Evolutionary conservation across 2,113 vertebrate species (phyloP), one percentile per base, ranked within the genome.

Genomic region (Erythrocebus patas): DNA sequence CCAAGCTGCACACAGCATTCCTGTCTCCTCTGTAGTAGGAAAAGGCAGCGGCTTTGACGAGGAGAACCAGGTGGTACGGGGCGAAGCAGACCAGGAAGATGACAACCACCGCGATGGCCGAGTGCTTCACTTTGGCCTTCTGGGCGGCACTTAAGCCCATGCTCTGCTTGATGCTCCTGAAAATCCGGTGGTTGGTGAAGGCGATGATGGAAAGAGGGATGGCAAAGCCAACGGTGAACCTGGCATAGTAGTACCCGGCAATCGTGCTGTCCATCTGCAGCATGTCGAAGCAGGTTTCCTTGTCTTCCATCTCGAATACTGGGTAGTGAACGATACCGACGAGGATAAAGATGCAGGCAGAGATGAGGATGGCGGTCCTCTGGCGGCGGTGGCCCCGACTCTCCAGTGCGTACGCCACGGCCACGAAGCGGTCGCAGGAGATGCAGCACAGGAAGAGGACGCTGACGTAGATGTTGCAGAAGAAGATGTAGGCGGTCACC

Each of bases 401-500:
- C 98, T 99, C 99, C 95, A 99, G 84, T 1, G 99, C 98, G 0
- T 99, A 99, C 40, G 97, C 99, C 80, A 99, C 93, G 0, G 99
- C 99, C 70, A 99, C 0, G 1, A 99, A 99, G 59, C 99, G 99
- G 98, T 99, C 99, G 43, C 99, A 38, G 82, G 99, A 99, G 94
- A 99, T 98, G 92, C 99, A 99, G 88, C 99, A 99, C 93, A 99
- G 98, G 32, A 99, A 91, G 1, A 99, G 98, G 92, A 99, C 99
- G 92, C 99, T 99, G 95, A 99, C 84, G 82, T 99, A 99, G 98
- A 99, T 99, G 98, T 99, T 99, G 98, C 99, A 99, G 98, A 99
- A 99, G 66, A 99, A 99, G 61, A 99, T 79, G 87, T 99, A 99
- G 59, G 99, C 99, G 1, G 99, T 99, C 43, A 98, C 0, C 64